These are phyloP conservation scores for Dasypolia templi DNA, from an alignment of 2,888 invertebrate species.

Conservation along the genomic window DNA sequence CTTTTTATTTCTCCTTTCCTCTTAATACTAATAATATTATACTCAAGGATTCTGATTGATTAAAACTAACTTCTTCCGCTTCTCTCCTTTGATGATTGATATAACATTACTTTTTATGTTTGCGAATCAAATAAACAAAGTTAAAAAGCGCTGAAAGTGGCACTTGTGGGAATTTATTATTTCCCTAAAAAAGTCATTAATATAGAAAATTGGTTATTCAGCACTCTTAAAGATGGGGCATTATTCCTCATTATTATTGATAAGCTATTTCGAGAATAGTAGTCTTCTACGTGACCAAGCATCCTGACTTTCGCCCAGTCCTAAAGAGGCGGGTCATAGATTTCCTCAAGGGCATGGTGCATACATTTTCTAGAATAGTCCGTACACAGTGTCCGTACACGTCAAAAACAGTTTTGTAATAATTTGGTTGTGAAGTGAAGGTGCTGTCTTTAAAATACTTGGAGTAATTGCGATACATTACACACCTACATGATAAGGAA, in stretches of 20 bases:
- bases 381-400: background rate
- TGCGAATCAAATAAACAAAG: constrained; percentile 34
- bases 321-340: too few species aligned
- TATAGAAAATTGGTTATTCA: constrained; percentile 7
- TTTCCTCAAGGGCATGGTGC: too few species aligned
- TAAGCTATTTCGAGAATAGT: constrained; percentile 1
- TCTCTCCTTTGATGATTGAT: constrained; percentile 36
- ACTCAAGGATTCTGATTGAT: constrained; percentile 37
- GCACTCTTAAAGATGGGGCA: background rate
- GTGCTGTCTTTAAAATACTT: background rate
- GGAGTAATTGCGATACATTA: background rate
- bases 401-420: background rate
- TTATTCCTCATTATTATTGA: background rate
- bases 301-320: background rate
- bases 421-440: background rate
- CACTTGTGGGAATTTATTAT: constrained; percentile 42
- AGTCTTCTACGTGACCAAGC: background rate
- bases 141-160: constrained; percentile 39
- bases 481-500: background rate
- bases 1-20: constrained; percentile 9
- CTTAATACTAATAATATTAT: background rate
- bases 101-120: constrained; percentile 34
- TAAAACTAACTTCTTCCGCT: constrained; percentile 45
- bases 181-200: constrained; percentile 21
- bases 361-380: background rate